A percentile compares a stretch with the other conserved stretches of the same genome.
Conservation (phyloP, 1,140 invertebrate species). For the Drosophila littoralis region DNA sequence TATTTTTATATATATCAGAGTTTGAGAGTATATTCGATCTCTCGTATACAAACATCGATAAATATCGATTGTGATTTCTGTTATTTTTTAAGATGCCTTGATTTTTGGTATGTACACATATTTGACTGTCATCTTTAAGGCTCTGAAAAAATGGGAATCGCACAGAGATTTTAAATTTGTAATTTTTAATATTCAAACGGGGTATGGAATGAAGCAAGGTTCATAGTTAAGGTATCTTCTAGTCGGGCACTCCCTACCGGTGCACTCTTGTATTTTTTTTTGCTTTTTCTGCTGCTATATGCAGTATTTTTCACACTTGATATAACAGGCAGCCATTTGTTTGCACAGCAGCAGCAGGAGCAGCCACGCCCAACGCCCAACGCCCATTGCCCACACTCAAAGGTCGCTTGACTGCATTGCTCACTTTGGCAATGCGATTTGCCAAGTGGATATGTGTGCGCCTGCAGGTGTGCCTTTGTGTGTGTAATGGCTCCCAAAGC, state of each 20-base stretch:
- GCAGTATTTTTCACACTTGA: constrained; percentile 74
- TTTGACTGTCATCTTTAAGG: no score
- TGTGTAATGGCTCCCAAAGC: constrained; percentile 70
- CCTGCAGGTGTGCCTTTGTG: constrained; percentile 17
- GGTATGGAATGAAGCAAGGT: no score
- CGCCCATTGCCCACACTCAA: neutral
- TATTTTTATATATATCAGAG: no score
- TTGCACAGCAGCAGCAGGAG: constrained; percentile 35
- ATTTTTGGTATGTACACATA: no score
- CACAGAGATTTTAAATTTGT: no score
- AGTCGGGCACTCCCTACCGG: neutral
- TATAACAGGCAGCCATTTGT: constrained; percentile 66
- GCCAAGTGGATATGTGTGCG: constrained; percentile 17
- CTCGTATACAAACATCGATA: no score
- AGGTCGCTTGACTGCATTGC: constrained; percentile 36
- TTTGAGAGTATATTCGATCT: no score
- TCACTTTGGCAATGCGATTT: constrained; percentile 49
- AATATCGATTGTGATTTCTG: no score
- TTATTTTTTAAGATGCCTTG: no score
- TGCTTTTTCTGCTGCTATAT: constrained; percentile 9
- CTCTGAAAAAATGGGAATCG: no score
- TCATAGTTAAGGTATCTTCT: neutral
- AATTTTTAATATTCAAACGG: no score
- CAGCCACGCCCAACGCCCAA: neutral
- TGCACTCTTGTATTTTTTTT: neutral